Evolutionary conservation across 2,888 invertebrate species (phyloP), one percentile per base, ranked within the genome.

Genomic region (Athripsodes cinereus): DNA sequence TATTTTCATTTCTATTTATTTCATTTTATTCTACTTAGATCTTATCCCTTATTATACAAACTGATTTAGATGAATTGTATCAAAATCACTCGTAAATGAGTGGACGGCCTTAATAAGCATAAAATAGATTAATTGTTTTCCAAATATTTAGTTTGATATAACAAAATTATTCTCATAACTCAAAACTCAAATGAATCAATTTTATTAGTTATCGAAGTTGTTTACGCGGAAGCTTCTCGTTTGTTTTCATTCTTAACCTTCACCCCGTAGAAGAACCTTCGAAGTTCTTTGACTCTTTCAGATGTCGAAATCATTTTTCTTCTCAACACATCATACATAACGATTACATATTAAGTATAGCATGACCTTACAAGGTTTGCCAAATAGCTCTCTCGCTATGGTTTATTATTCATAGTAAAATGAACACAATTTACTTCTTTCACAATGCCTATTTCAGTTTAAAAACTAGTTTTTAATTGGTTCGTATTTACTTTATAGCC

Each of bases 211-310:
- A n/a, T n/a, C n/a, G n/a, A n/a, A 40, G 13, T 16, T 40, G 13
- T 13, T 40, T 13, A 40, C 40, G 40, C 40, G 40, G 40, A 40
- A 40, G 40, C 40, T 16, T 13, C 13, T 40, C 2, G 13, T 40
- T n/a, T 40, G 16, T 13, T 40, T 40, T 40, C 13, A 16, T 40
- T 40, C 2, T 22, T 40, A 16, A 20, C 57, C 53, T 53, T 57
- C 52, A 57, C 57, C 48, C 52, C n/a, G 21, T 13, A 19, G 13
- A 22, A 20, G 13, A 40, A 35, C 55, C 47, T 51, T 50, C 13
- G 40, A 19, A 58, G 55, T 52, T 54, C 57, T 48, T 53, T 47
- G 58, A 52, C 54, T 51, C 51, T 22, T n/a, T 31, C 48, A 46
- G 46, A 52, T 47, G 57, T 44, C 46, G 47, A 10, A 31, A 34